These are phyloP conservation scores for Drosophila prostipennis DNA, from an alignment of 2,888 invertebrate genomes.

Conservation along the genomic window DNA sequence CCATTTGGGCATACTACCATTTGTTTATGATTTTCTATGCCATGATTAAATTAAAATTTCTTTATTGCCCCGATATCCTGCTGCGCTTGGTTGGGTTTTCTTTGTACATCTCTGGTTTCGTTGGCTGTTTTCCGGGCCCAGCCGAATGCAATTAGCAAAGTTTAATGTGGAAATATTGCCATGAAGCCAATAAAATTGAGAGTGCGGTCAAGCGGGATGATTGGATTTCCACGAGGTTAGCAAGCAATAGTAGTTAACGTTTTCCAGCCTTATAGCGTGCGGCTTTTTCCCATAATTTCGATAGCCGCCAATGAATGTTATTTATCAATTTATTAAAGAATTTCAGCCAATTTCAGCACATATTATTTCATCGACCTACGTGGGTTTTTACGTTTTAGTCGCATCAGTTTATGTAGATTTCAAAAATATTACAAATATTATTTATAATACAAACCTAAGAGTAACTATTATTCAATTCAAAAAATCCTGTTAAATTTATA, in stretches of 20 bases:
- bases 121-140: conserved; percentile 11
- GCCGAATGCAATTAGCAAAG: conserved; percentile 47
- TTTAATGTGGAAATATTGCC: conserved; percentile 41
- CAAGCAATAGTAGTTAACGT: conserved; percentile 30
- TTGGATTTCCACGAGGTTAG: conserved; percentile 32
- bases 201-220: conserved; percentile 36
- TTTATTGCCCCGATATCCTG: conserved; percentile 59
- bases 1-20: conserved; percentile 54
- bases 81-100: conserved; percentile 53
- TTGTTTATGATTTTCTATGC: conserved; percentile 57
- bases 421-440: neutral
- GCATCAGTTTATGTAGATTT: neutral
- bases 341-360: conserved; percentile 1
- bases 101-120: conserved; percentile 23
- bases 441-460: no score
- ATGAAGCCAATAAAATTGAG: conserved; percentile 29
- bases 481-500: no score
- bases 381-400: neutral
- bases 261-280: conserved; percentile 14
- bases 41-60: conserved; percentile 72
- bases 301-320: conserved; percentile 1
- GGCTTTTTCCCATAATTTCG: conserved; percentile 18
- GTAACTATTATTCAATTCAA: neutral
- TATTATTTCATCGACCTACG: neutral
- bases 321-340: conserved; percentile 7